Percentiles rank a stretch among this genome's conserved stretches.
Conservation (phyloP, 2,888 invertebrate species). For the Pherbina coryleti region DNA sequence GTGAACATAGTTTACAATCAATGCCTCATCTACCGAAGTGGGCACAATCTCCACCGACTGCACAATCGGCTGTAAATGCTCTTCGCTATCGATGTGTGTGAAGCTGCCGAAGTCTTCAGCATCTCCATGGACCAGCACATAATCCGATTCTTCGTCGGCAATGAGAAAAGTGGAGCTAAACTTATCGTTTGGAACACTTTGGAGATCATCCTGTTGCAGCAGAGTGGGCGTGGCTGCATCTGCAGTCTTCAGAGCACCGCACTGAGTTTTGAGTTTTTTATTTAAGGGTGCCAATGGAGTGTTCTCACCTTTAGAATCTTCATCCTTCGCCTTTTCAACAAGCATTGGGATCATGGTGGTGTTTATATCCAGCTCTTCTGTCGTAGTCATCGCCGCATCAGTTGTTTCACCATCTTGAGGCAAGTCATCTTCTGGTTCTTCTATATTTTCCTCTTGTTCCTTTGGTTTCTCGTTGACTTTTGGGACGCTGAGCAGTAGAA, state of each 20-base stretch:
- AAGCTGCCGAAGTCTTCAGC: slow-evolving; percentile 58
- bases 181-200: slow-evolving; percentile 53
- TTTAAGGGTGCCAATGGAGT: background rate
- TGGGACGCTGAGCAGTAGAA: slow-evolving; percentile 61
- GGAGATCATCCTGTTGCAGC: slow-evolving; percentile 36
- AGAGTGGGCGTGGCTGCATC: background rate
- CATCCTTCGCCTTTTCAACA: slow-evolving; percentile 17
- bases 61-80: slow-evolving; percentile 62
- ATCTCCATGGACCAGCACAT: slow-evolving; percentile 56
- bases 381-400: slow-evolving; percentile 37
- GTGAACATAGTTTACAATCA: slow-evolving; percentile 61
- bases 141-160: slow-evolving; percentile 57
- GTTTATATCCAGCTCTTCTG: slow-evolving; percentile 42
- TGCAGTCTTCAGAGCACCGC: background rate
- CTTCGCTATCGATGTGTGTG: slow-evolving; percentile 60
- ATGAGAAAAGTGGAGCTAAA: slow-evolving; percentile 51
- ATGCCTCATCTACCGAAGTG: slow-evolving; percentile 57
- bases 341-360: slow-evolving; percentile 42
- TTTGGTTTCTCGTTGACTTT: slow-evolving; percentile 53
- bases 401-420: slow-evolving; percentile 45
- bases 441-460: slow-evolving; percentile 53
- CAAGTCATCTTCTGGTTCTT: slow-evolving; percentile 58
- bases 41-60: slow-evolving; percentile 65
- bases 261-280: slow-evolving; percentile 6
- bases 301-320: background rate